Evolutionary conservation across 1,140 invertebrate species (phyloP), one percentile per base, ranked within the genome.

Genomic region (Diabrotica virgifera): DNA sequence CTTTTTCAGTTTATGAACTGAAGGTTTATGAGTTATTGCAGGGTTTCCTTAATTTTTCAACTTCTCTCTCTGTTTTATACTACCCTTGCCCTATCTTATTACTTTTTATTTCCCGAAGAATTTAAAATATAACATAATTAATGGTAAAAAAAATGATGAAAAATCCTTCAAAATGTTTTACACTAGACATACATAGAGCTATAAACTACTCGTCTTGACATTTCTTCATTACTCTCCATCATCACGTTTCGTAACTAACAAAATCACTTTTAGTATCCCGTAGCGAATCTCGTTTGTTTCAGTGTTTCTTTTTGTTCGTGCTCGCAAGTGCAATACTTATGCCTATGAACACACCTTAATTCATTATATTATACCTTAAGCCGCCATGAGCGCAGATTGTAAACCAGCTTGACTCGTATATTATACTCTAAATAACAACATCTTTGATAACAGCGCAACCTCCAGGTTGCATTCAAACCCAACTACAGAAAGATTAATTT

Each of bases 321-420:
- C 36, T 36, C 10, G 55, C 55, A 57, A 37, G 55, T 8, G 35
- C 36, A 46, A 46, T 46, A 46, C n/a, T 10, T 46, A 46, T 46
- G 12, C 10, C 9, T 37, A 36, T 36, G 36, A 37, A 57, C 55
- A 57, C 55, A 37, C 55, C 55, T 57, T 57, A 57, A 36, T 40
- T 36, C 36, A 57, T 57, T 57, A 57, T 57, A 57, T 46, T 46
- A 46, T 46, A 46, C 40, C n/a, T n/a, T n/a, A n/a, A 10, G 40
- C 40, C 40, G 40, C 40, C 40, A 46, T 46, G 8, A 46, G n/a
- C 40, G 3, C 5, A 46, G 40, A n/a, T 12, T 57, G 55, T 36
- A 57, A 57, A 57, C 55, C 35, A 10, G 55, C 55, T 36, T 36
- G 55, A 57, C 55, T 57, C 12, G 55, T 57, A 57, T 57, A 57